Evolutionary conservation across 2,888 invertebrate species (phyloP).

Genomic region (Caenorhabditis sinica): DNA sequence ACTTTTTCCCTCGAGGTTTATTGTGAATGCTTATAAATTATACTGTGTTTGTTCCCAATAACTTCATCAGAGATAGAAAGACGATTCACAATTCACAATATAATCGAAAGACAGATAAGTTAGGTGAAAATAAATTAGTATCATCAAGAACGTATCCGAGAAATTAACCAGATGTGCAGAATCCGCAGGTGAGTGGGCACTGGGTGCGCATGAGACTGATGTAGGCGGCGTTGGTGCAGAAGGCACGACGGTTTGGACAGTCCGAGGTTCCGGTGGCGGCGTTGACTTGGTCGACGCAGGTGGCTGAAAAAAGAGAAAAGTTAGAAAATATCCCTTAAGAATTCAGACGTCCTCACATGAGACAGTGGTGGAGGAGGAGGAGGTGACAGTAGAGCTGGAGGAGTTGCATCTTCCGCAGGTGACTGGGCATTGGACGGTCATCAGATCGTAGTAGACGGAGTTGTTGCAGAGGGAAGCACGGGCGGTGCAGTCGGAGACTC

Average conservation of each 20-base stretch:
- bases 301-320: constrained; percentile 17
- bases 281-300: constrained; percentile 65
- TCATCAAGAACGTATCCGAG: neutral
- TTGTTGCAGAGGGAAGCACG: constrained; percentile 65
- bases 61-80: constrained; percentile 4
- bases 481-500: constrained; percentile 60
- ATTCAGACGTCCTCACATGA: constrained; percentile 19
- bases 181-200: constrained; percentile 68
- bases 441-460: constrained; percentile 62
- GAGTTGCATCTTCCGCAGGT: constrained; percentile 64
- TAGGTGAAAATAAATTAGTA: constrained; percentile 25
- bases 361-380: constrained; percentile 37
- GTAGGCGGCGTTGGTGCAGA: constrained; percentile 59
- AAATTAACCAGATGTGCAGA: constrained; percentile 63
- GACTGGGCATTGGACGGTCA: constrained; percentile 62
- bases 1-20: too few species aligned
- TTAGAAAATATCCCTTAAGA: neutral
- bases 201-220: constrained; percentile 62
- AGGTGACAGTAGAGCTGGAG: constrained; percentile 44
- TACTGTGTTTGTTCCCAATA: constrained; percentile 9
- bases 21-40: too few species aligned
- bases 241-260: constrained; percentile 60
- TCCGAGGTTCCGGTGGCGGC: constrained; percentile 67
- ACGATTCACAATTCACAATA: neutral
- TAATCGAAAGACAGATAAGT: constrained; percentile 17